These are phyloP conservation scores for Onychomys arenicola DNA, from an alignment of 2,797 vertebrate species.

Conservation along the genomic window DNA sequence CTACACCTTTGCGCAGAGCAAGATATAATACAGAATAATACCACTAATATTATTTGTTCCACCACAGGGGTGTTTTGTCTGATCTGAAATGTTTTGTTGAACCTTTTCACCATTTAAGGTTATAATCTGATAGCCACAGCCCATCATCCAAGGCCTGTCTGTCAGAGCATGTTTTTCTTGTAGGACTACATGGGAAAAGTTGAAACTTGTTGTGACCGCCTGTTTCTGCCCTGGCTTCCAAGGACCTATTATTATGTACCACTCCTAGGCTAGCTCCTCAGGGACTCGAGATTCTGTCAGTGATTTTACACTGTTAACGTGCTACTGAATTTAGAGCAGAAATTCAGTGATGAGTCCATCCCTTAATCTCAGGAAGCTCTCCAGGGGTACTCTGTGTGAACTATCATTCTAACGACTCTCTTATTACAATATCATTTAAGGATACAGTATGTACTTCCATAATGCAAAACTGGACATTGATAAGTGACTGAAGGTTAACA, in stretches of 20 bases:
- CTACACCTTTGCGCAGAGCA: background rate
- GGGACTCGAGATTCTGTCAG: conserved; percentile 32
- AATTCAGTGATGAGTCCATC: background rate
- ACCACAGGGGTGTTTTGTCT: background rate
- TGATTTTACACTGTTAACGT: conserved; percentile 59
- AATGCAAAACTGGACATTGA: background rate
- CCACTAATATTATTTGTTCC: background rate
- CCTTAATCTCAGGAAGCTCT: conserved; percentile 23
- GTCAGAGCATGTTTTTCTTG: background rate
- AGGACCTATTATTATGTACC: background rate
- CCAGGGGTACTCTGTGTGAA: background rate
- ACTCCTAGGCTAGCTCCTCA: conserved; percentile 14
- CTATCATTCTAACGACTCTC: background rate
- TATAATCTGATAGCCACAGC: background rate
- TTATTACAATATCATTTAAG: background rate
- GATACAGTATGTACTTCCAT: background rate
- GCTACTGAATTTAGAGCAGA: conserved; percentile 40
- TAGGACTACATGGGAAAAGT: background rate
- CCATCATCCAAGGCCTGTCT: background rate
- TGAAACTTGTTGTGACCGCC: conserved; percentile 18
- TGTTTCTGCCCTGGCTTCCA: conserved; percentile 4
- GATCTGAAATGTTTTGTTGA: background rate
- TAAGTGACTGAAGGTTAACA: background rate
- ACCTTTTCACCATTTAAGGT: background rate
- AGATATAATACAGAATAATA: background rate